phyloP scores from a whole-genome alignment of 2,888 invertebrate genomes.

The Hecatera dysodea region DNA sequence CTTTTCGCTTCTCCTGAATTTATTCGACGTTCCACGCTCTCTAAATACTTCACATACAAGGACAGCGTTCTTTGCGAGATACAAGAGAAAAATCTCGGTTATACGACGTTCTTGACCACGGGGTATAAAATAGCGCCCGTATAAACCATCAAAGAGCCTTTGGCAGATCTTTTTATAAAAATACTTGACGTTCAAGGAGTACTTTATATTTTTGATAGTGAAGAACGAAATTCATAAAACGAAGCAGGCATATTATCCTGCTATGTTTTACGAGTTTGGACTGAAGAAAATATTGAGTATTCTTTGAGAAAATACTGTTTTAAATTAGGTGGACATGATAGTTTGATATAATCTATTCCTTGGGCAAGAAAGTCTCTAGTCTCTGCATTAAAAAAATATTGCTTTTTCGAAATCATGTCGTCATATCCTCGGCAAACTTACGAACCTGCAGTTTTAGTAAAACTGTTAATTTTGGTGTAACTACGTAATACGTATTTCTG shows the following conservation, averaged over 20 bases:
- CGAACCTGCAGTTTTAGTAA: too few species aligned
- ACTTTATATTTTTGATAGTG: conserved; percentile 39
- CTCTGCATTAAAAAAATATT: neutral
- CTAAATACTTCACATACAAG: conserved; percentile 53
- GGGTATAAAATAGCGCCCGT: conserved; percentile 55
- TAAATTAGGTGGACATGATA: neutral
- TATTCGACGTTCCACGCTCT: conserved; percentile 44
- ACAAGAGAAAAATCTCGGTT: conserved; percentile 52
- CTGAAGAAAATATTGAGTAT: conserved; percentile 11
- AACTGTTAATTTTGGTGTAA: too few species aligned
- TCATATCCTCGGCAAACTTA: too few species aligned
- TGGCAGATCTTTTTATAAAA: conserved; percentile 50
- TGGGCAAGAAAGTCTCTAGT: neutral
- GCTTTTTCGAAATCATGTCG: neutral
- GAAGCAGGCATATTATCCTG: too few species aligned
- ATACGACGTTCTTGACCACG: conserved; percentile 54
- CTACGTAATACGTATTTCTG: too few species aligned
- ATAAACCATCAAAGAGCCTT: conserved; percentile 57
- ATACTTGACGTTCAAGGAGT: conserved; percentile 39
- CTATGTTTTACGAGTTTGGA: neutral
- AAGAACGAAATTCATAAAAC: conserved; percentile 9
- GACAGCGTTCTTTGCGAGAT: conserved; percentile 56
- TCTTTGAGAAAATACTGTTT: neutral
- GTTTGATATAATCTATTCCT: neutral
- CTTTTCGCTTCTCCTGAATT: conserved; percentile 28